Evolutionary conservation across 2,113 vertebrate species (phyloP).

Genomic region (Brachypteracias leptosomus): DNA sequence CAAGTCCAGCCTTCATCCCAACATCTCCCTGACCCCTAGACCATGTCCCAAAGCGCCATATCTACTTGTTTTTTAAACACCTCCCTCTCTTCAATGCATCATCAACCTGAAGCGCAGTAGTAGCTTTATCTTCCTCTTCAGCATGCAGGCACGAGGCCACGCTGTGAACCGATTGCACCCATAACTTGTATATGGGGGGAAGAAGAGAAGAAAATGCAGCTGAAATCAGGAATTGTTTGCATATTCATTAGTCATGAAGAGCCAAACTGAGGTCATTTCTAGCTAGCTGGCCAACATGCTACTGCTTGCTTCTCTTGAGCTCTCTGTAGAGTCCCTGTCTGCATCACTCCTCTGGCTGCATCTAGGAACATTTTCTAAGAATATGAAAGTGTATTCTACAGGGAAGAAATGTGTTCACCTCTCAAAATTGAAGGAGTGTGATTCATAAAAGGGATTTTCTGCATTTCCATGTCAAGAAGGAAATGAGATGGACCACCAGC

Average conservation of each 20-base stretch:
- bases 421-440: not conserved
- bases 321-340: not conserved
- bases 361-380: not conserved
- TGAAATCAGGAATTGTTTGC: not conserved
- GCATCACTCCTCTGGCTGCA: not conserved
- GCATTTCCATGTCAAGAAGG: not conserved
- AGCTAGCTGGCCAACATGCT: not conserved
- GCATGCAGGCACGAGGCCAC: accelerated
- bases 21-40: no score
- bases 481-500: not conserved
- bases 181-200: accelerated
- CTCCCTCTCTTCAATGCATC: not conserved
- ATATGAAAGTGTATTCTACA: not conserved
- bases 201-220: not conserved
- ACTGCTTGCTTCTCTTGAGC: not conserved
- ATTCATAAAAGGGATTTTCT: not conserved
- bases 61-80: no score
- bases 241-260: not conserved
- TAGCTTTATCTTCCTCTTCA: not conserved
- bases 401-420: not conserved
- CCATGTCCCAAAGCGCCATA: no score
- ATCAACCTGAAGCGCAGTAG: not conserved
- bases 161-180: not conserved
- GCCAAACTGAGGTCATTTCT: not conserved
- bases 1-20: no score